Evolutionary conservation across 2,113 vertebrate species (phyloP).

Genomic region (Acanthochromis polyacanthus): DNA sequence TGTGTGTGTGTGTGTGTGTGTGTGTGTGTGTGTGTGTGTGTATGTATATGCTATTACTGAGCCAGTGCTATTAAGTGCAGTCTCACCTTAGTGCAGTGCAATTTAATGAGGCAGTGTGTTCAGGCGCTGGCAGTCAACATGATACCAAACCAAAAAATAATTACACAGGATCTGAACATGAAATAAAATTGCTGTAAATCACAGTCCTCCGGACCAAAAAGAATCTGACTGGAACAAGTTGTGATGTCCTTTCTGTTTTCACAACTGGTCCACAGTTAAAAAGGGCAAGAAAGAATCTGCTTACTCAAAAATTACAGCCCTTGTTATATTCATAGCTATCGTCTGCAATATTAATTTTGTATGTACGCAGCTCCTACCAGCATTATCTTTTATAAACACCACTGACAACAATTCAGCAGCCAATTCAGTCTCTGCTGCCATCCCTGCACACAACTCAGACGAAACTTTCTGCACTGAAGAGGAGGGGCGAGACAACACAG

Average conservation of each 20-base stretch:
- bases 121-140: conserved; percentile 6
- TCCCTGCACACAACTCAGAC: conserved; percentile 35
- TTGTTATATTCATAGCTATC: conserved; percentile 25
- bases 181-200: conserved; percentile 21
- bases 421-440: conserved; percentile 36
- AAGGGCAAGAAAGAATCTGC: conserved; percentile 12
- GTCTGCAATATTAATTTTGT: conserved; percentile 31
- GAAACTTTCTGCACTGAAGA: conserved; percentile 40
- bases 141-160: conserved; percentile 14
- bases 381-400: conserved; percentile 6
- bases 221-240: conserved; percentile 4
- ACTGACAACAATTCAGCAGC: conserved; percentile 39
- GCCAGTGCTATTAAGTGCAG: conserved; percentile 27
- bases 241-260: background rate
- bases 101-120: conserved; percentile 31
- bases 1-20: background rate
- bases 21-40: background rate
- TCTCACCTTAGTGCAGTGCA: conserved; percentile 34
- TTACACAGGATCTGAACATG: conserved; percentile 32
- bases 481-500: conserved; percentile 25
- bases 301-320: background rate
- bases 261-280: background rate
- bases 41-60: conserved; percentile 6
- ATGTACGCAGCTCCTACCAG: conserved; percentile 2
- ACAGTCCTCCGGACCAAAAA: conserved; percentile 1